Conservation (phyloP, 2,113 vertebrate species). For the Oncorhynchus keta region DNA sequence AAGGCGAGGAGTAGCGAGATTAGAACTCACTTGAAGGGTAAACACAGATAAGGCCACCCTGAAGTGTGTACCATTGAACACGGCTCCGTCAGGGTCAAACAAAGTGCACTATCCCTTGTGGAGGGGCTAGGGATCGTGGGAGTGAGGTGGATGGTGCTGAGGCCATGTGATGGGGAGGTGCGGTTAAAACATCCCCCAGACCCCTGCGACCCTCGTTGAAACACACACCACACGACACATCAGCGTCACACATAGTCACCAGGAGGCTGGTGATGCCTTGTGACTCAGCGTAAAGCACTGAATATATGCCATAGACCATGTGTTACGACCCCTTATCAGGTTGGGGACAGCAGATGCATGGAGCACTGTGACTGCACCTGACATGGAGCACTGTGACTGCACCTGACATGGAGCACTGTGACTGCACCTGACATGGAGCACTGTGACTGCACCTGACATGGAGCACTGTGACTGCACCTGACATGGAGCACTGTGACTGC, state of each 20-base stretch:
- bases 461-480: slow-evolving; percentile 57
- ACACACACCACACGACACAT: slow-evolving; percentile 24
- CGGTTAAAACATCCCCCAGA: background rate
- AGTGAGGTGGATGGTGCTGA: background rate
- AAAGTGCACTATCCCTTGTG: background rate
- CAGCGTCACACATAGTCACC: slow-evolving; percentile 15
- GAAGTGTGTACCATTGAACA: slow-evolving; percentile 11
- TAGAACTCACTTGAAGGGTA: slow-evolving; percentile 27
- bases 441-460: slow-evolving; percentile 56
- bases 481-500: slow-evolving; percentile 58
- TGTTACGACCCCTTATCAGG: slow-evolving; percentile 48
- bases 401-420: slow-evolving; percentile 55
- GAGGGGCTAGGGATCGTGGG: background rate
- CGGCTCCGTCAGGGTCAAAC: background rate
- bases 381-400: slow-evolving; percentile 59
- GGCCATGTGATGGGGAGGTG: slow-evolving; percentile 9
- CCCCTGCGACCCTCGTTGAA: slow-evolving; percentile 11
- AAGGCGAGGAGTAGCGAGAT: slow-evolving; percentile 18
- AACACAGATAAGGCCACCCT: slow-evolving; percentile 16
- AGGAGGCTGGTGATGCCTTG: slow-evolving; percentile 14
- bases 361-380: slow-evolving; percentile 50
- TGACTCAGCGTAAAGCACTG: slow-evolving; percentile 42
- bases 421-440: slow-evolving; percentile 57
- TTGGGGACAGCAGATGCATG: slow-evolving; percentile 12
- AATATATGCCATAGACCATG: slow-evolving; percentile 34